Percentiles rank a stretch among this genome's conserved stretches.
Evolutionary conservation across 2,888 invertebrate species (phyloP).

Genomic region (Lasioglossum lativentre): DNA sequence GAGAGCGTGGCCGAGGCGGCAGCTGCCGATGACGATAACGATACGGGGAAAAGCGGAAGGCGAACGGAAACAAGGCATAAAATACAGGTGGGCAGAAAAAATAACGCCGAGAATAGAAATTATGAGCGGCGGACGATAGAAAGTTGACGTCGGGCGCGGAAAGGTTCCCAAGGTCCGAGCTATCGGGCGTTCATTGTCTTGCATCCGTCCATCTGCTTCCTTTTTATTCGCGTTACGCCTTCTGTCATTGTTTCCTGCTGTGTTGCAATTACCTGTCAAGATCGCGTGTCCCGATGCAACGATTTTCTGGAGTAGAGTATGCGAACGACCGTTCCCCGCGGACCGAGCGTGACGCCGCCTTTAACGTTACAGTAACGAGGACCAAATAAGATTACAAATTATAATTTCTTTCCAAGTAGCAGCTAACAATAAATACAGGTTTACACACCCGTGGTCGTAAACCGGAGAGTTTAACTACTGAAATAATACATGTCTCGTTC

Average conservation of each 20-base stretch:
- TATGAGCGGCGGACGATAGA: background rate
- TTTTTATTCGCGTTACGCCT: conserved; percentile 36
- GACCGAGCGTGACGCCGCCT: conserved; percentile 1
- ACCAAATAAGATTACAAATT: background rate
- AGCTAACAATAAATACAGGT: background rate
- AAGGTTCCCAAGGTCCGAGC: conserved; percentile 42
- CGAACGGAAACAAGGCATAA: background rate
- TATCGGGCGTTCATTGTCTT: conserved; percentile 35
- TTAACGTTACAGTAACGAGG: background rate
- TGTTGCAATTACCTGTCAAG: conserved; percentile 19
- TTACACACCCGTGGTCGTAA: background rate
- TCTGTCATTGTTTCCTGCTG: conserved; percentile 46
- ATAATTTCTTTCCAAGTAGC: background rate
- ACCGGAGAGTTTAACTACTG: background rate
- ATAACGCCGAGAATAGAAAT: conserved; percentile 18
- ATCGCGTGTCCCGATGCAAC: conserved; percentile 29
- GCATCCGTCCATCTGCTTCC: conserved; percentile 60
- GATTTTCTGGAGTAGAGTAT: conserved; percentile 22
- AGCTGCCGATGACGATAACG: conserved; percentile 3
- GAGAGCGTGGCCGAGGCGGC: background rate
- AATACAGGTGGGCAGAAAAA: conserved; percentile 15
- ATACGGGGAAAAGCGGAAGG: background rate
- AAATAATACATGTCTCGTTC: background rate
- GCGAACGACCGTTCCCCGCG: background rate
- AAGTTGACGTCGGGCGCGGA: conserved; percentile 36